Percentiles rank a stretch among this genome's conserved stretches.
Conservation (phyloP, 2,797 vertebrate species). For the Alosa sapidissima region DNA sequence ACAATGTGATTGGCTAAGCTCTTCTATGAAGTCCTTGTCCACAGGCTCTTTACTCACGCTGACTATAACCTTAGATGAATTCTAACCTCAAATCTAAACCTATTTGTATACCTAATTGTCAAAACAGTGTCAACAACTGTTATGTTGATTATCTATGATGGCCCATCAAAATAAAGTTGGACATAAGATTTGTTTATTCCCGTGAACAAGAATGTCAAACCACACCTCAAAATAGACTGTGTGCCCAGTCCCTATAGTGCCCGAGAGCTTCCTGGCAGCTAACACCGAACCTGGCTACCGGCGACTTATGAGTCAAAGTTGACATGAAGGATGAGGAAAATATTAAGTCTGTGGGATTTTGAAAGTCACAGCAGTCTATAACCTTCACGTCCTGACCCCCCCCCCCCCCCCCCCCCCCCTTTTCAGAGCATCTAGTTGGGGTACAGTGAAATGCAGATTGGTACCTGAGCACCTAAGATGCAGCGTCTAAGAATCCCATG, state of each 20-base stretch:
- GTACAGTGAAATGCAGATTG: neutral
- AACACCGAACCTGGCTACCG: neutral
- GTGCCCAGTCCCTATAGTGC: neutral
- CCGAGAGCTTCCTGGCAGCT: neutral
- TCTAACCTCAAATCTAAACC: constrained; percentile 7
- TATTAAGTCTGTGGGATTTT: constrained; percentile 5
- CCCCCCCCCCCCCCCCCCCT: neutral
- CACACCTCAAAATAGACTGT: constrained; percentile 19
- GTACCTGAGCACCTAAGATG: neutral
- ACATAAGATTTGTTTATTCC: neutral
- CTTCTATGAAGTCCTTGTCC: neutral
- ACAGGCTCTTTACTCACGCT: neutral
- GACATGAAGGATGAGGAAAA: neutral
- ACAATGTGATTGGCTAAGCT: neutral
- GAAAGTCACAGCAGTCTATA: neutral
- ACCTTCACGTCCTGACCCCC: no score
- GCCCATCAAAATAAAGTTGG: constrained; percentile 21
- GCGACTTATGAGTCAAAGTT: constrained; percentile 21
- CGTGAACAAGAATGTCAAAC: neutral
- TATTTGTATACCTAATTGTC: constrained; percentile 4
- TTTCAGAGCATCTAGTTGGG: neutral
- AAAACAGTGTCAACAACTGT: constrained; percentile 5
- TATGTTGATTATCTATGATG: constrained; percentile 1
- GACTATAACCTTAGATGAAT: neutral
- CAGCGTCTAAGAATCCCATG: neutral